These are phyloP conservation scores for Agapornis canus DNA, from an alignment of 2,797 vertebrate genomes.

Conservation along the genomic window DNA sequence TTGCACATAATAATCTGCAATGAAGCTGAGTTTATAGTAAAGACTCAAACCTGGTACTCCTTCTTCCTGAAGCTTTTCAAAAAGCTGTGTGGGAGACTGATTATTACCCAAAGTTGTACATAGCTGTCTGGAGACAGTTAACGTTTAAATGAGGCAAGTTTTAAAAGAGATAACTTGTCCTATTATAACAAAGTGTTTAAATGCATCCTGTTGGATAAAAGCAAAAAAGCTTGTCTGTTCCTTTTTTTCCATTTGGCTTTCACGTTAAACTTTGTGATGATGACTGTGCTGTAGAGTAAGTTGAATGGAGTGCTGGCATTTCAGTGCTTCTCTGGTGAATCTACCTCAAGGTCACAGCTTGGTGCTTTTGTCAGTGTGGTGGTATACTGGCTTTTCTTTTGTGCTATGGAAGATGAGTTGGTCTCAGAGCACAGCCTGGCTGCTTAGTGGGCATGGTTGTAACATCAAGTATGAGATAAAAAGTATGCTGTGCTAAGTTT, in stretches of 20 bases:
- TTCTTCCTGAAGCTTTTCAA: background rate
- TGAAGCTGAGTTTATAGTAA: background rate
- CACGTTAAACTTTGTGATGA: rapidly evolving
- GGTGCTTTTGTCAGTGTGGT: background rate
- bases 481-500: background rate
- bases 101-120: background rate
- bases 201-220: background rate
- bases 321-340: background rate
- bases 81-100: background rate
- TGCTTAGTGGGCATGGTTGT: background rate
- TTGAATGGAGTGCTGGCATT: background rate
- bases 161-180: background rate
- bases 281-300: rapidly evolving
- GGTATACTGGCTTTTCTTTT: background rate
- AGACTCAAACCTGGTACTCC: background rate
- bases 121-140: background rate
- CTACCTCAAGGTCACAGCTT: background rate
- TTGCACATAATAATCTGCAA: background rate
- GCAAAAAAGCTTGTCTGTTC: background rate
- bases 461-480: background rate
- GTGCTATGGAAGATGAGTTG: background rate
- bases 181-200: background rate
- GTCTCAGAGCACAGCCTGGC: background rate
- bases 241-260: background rate
- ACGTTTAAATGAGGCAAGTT: background rate